These are phyloP conservation scores for Campopleginae sp. DNA, from an alignment of 2,888 invertebrate genomes.

Conservation along the genomic window DNA sequence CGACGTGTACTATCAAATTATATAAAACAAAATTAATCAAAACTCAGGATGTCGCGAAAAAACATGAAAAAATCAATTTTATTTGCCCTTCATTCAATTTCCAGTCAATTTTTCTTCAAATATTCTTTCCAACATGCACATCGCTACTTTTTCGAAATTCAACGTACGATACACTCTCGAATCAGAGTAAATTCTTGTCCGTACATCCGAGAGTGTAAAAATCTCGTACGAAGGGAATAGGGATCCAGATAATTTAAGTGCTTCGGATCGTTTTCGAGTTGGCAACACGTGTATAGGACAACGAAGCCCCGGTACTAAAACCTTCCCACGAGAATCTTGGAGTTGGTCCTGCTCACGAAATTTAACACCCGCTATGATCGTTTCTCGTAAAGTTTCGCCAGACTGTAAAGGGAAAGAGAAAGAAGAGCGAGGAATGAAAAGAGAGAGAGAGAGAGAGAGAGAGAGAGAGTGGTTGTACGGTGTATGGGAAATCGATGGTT, in stretches of 20 bases:
- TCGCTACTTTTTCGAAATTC: not conserved
- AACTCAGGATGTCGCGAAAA: not conserved
- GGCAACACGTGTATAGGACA: slow-evolving; percentile 35
- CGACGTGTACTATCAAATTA: slow-evolving; percentile 4
- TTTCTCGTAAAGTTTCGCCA: slow-evolving; percentile 63
- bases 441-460: slow-evolving; percentile 29
- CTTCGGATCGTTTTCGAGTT: slow-evolving; percentile 49
- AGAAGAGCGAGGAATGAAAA: not conserved
- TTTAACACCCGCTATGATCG: slow-evolving; percentile 67
- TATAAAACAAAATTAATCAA: not conserved
- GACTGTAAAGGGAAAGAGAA: slow-evolving; percentile 23
- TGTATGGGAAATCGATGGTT: slow-evolving; percentile 53
- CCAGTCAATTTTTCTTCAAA: not conserved
- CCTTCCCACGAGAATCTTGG: slow-evolving; percentile 43
- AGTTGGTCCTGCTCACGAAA: slow-evolving; percentile 58
- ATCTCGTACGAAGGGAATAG: slow-evolving; percentile 11
- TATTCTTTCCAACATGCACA: not conserved
- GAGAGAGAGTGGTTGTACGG: slow-evolving; percentile 36
- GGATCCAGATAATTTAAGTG: slow-evolving; percentile 16
- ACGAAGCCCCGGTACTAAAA: slow-evolving; percentile 44
- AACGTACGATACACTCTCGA: not conserved
- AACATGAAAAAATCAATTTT: not conserved
- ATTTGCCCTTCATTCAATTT: not conserved
- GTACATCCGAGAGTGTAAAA: not conserved
- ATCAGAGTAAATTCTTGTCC: slow-evolving; percentile 9